A percentile compares a stretch with the other conserved stretches of the same genome.
Evolutionary conservation across 1,140 invertebrate genomes (phyloP).

Genomic region (Habropoda laboriosa): DNA sequence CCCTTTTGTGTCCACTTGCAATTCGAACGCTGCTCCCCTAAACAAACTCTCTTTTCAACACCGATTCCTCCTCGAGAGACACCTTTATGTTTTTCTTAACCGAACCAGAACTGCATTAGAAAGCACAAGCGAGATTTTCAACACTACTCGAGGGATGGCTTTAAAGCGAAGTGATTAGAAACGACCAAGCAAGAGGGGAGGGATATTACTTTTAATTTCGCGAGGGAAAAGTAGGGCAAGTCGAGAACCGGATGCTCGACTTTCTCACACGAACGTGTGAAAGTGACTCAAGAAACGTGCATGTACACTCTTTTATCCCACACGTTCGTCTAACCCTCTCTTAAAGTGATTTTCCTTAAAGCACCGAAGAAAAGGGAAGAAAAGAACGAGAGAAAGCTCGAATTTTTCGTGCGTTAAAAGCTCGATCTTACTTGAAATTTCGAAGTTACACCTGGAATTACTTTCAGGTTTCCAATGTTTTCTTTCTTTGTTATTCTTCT

Average conservation of each 20-base stretch:
- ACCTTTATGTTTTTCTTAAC: too few species aligned
- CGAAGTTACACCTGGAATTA: too few species aligned
- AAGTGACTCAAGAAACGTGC: slow-evolving; percentile 16
- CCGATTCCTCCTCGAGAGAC: too few species aligned
- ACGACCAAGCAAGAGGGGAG: background rate
- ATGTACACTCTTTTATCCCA: background rate
- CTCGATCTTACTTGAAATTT: too few species aligned
- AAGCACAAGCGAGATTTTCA: background rate
- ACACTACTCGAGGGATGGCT: background rate
- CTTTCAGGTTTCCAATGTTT: too few species aligned
- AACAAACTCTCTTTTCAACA: too few species aligned
- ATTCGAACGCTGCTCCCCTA: too few species aligned
- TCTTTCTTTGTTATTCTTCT: too few species aligned
- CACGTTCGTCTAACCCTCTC: background rate
- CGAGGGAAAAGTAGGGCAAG: slow-evolving; percentile 1
- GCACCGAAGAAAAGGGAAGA: background rate
- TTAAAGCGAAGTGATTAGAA: slow-evolving; percentile 22
- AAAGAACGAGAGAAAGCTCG: background rate
- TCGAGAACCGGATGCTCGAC: slow-evolving; percentile 20
- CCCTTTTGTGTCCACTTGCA: too few species aligned
- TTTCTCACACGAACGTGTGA: slow-evolving; percentile 11
- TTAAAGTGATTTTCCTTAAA: background rate
- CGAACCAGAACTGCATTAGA: background rate
- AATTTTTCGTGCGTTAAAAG: background rate
- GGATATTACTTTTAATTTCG: slow-evolving; percentile 35